Conservation (phyloP, 2,113 vertebrate genomes). For the Platysteira castanea region DNA sequence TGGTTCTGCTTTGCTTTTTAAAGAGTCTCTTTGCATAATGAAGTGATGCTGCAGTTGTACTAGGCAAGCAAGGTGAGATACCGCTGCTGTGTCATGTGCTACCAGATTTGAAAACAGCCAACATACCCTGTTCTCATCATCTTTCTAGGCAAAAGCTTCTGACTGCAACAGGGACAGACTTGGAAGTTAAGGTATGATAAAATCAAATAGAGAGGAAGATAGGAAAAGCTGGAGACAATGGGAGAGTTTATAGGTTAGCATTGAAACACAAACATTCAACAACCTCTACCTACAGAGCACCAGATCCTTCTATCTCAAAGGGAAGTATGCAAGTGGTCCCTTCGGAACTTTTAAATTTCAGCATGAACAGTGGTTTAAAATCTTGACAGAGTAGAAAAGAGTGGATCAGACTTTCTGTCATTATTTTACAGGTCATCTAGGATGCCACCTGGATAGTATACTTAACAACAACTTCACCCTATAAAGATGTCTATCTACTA, state of each 20-base stretch:
- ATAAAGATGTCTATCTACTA: neutral
- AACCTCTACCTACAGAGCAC: neutral
- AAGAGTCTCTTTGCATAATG: neutral
- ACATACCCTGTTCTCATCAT: neutral
- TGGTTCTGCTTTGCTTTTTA: neutral
- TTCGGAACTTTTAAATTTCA: neutral
- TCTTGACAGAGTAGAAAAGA: neutral
- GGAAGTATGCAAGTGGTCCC: neutral
- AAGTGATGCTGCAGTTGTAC: neutral
- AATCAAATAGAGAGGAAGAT: neutral
- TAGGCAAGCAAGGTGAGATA: neutral
- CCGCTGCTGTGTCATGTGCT: neutral
- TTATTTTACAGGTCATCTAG: neutral
- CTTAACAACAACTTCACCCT: neutral
- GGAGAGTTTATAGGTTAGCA: neutral
- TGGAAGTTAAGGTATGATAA: neutral
- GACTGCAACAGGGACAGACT: neutral
- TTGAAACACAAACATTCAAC: neutral
- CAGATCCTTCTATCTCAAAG: neutral
- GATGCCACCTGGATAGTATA: neutral
- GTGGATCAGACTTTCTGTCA: neutral
- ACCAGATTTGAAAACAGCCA: neutral
- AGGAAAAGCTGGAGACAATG: neutral
- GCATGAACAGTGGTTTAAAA: neutral
- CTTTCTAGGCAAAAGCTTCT: neutral